These are phyloP conservation scores for Pelodiscus sinensis DNA, from an alignment of 2,113 vertebrate species.

Conservation along the genomic window DNA sequence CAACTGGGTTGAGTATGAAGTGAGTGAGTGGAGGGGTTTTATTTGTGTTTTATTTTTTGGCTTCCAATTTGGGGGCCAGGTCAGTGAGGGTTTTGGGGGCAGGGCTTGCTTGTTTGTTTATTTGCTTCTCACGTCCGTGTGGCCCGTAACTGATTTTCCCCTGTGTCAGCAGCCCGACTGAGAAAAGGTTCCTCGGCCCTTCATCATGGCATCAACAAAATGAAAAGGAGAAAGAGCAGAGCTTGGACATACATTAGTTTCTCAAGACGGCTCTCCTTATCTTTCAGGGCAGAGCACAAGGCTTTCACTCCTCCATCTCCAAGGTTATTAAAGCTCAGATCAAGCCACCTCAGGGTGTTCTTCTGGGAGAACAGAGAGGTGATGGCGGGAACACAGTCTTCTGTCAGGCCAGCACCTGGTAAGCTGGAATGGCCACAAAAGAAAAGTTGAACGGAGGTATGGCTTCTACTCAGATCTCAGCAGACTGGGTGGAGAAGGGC, in stretches of 20 bases:
- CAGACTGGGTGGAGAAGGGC: neutral
- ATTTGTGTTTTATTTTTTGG: too few relatives aligned
- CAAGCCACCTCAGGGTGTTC: neutral
- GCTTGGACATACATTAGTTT: neutral
- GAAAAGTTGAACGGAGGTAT: neutral
- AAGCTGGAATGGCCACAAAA: neutral
- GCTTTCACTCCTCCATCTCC: neutral
- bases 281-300: neutral
- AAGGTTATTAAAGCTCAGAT: neutral
- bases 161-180: too few relatives aligned
- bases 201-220: neutral
- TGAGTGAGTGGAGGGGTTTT: too few relatives aligned
- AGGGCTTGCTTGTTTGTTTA: too few relatives aligned
- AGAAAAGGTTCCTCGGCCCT: too few relatives aligned
- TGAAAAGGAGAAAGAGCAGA: neutral
- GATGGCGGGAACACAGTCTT: neutral
- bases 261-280: neutral
- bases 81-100: too few relatives aligned
- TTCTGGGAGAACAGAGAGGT: neutral
- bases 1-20: too few relatives aligned
- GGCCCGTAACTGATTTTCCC: too few relatives aligned
- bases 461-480: neutral
- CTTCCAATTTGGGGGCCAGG: too few relatives aligned
- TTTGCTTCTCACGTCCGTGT: too few relatives aligned
- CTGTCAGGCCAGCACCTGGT: neutral